Evolutionary conservation across 2,113 vertebrate species (phyloP), one percentile per base, ranked within the genome.

Genomic region (Camelus dromedarius): DNA sequence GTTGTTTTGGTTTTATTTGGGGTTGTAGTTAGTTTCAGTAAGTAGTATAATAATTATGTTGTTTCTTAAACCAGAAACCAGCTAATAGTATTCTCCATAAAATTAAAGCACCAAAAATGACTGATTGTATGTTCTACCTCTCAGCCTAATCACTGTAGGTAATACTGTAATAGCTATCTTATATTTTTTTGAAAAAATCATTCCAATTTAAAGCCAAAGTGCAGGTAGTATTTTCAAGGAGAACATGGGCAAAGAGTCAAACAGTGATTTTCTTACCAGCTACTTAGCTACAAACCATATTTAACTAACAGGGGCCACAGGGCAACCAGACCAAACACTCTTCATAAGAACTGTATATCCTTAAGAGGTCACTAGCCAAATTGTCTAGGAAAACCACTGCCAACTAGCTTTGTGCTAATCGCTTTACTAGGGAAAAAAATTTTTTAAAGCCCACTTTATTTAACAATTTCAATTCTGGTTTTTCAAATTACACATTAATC

Each of bases 11-110:
- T 60, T 93, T 89, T 91, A 60, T 5, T 46, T 56, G 32, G 16
- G 30, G 30, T 83, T 48, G 64, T 48, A 48, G 60, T 48, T 66
- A 67, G 16, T 64, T 50, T 84, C 20, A 54, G 28, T 58, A 66
- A 70, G 67, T 62, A 58, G 64, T 46, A 89, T 3, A 54, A 67
- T 56, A 88, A 48, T 19, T 38, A 7, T 75, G 24, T 46, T 84
- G 70, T 93, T 96, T 94, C 66, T 97, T 95, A 92, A 76, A 69
- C 30, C n/a, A 90, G 75, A 89, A n/a, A 84, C 26, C 24, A 70
- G 60, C 6, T 81, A 73, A 18, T 35, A 86, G 22, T 82, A 88
- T 88, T 92, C 75, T 13, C 82, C 38, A 62, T 66, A 93, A 89
- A 97, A 94, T 67, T 60, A 85, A 91, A 88, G 52, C 20, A 80